Percentiles rank a stretch among this genome's conserved stretches.
Conservation (phyloP, 1,140 invertebrate genomes). For the Nasonia giraulti region DNA sequence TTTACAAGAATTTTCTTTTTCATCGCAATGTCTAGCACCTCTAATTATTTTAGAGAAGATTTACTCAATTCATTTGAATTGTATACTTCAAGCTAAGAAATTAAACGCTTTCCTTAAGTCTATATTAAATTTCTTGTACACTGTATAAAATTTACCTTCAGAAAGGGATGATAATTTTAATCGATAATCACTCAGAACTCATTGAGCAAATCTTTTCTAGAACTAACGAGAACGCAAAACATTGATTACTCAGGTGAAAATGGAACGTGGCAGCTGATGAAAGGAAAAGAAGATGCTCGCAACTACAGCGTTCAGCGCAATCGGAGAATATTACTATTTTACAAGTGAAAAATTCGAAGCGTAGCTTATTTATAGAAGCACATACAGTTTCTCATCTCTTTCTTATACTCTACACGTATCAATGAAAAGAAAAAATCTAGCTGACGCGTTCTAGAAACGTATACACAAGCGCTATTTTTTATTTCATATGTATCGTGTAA, state of each 20-base stretch:
- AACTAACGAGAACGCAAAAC: not conserved
- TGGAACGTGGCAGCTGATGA: not conserved
- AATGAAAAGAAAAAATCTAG: constrained; percentile 11
- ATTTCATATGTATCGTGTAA: constrained; percentile 8
- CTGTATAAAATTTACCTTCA: not conserved
- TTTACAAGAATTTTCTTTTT: constrained; percentile 41
- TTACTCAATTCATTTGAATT: not conserved
- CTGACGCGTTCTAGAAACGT: constrained; percentile 19
- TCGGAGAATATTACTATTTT: constrained; percentile 36
- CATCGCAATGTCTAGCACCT: constrained; percentile 24
- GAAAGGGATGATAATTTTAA: not conserved
- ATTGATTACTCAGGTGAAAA: constrained; percentile 12
- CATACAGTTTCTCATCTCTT: constrained; percentile 12
- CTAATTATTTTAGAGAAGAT: constrained; percentile 31
- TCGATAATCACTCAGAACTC: not conserved
- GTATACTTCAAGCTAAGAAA: constrained; percentile 2
- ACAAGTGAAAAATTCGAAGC: constrained; percentile 41
- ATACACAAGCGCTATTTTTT: not conserved
- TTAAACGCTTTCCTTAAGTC: not conserved
- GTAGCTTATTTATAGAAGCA: constrained; percentile 40
- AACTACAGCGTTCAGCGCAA: not conserved
- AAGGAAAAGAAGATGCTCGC: constrained; percentile 16
- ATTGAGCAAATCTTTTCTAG: constrained; percentile 22
- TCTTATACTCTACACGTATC: constrained; percentile 8
- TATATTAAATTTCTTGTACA: not conserved